Percentiles rank a stretch among this genome's conserved stretches.
Evolutionary conservation across 2,113 vertebrate species (phyloP).

Genomic region (Prunella himalayana): DNA sequence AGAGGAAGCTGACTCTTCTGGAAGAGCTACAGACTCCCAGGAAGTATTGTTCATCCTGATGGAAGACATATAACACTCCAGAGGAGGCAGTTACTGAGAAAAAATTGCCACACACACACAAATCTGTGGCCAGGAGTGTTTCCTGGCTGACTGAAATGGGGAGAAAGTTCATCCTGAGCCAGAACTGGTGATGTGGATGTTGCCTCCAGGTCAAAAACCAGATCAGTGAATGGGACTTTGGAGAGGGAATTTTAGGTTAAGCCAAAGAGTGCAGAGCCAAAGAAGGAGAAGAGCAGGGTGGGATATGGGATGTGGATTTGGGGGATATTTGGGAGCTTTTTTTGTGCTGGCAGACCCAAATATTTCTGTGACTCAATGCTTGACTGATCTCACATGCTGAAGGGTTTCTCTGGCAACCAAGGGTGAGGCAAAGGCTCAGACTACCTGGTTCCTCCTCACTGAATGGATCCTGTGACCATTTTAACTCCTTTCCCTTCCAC

Average conservation of each 20-base stretch:
- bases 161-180: not conserved
- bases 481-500: not conserved
- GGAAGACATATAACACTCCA: not conserved
- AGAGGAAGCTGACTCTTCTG: not conserved
- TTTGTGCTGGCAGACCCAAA: not conserved
- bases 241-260: not conserved
- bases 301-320: not conserved
- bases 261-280: not conserved
- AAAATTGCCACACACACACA: not conserved
- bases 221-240: not conserved
- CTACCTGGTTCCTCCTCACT: not conserved
- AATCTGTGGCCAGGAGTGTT: not conserved
- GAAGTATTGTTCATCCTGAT: not conserved
- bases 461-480: not conserved
- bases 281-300: not conserved
- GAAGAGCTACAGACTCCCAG: not conserved
- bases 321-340: not conserved
- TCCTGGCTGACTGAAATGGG: not conserved
- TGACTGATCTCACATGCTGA: not conserved
- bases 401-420: not conserved
- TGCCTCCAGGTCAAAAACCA: not conserved
- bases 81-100: not conserved
- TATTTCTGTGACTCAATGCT: not conserved
- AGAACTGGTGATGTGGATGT: fast-evolving
- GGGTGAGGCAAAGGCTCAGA: not conserved